Percentiles rank a stretch among this genome's conserved stretches.
These are phyloP conservation scores for Frankliniella intonsa DNA, from an alignment of 2,888 invertebrate genomes.

Conservation along the genomic window DNA sequence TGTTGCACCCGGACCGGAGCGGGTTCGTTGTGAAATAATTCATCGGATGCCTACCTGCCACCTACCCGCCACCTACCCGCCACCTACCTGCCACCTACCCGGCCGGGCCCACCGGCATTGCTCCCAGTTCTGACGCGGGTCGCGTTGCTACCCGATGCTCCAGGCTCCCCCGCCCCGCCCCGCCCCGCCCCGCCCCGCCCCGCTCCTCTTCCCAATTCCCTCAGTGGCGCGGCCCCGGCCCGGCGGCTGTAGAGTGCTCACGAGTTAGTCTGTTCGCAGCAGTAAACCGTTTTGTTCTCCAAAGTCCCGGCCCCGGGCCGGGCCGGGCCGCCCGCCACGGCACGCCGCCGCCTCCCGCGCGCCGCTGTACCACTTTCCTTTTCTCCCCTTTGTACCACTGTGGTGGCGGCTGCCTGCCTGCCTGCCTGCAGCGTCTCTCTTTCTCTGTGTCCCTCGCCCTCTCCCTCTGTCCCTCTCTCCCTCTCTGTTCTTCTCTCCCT, in stretches of 20 bases:
- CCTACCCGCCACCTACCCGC: no score
- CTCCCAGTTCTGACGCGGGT: no score
- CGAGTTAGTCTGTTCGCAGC: not conserved
- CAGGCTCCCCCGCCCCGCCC: not conserved
- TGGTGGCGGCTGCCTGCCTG: not conserved
- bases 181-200: not conserved
- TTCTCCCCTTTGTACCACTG: not conserved
- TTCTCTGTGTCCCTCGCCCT: not conserved
- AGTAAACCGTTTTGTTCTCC: not conserved
- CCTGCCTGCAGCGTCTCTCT: not conserved
- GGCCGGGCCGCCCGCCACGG: constrained; percentile 29
- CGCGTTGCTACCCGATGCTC: no score
- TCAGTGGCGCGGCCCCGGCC: not conserved
- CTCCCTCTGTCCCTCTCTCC: not conserved
- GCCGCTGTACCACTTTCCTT: not conserved
- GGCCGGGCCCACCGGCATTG: no score
- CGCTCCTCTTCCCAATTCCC: not conserved
- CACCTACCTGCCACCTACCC: no score
- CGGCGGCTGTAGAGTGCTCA: constrained; percentile 1
- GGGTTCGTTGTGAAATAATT: no score
- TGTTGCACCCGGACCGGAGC: no score
- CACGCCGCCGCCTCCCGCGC: not conserved
- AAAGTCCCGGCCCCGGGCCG: constrained; percentile 17
- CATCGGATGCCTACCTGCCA: no score
- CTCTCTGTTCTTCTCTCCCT: not conserved